Evolutionary conservation across 2,797 vertebrate species (phyloP).

Genomic region (Taenioides sp.): DNA sequence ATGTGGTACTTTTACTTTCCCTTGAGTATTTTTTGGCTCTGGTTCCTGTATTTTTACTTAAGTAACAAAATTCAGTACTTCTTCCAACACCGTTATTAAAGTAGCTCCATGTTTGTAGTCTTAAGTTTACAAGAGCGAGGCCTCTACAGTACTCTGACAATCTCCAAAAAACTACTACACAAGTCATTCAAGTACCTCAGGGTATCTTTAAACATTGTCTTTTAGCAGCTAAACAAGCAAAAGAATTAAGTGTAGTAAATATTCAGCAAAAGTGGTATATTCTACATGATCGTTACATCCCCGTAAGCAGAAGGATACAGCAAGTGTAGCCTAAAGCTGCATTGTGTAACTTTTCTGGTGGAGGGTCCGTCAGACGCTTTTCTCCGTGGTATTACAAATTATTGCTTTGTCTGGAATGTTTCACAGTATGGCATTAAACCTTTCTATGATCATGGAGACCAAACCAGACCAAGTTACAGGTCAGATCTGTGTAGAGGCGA

Average conservation of each 20-base stretch:
- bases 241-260: slow-evolving; percentile 15
- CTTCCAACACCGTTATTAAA: not conserved
- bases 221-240: slow-evolving; percentile 8
- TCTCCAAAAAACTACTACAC: slow-evolving; percentile 32
- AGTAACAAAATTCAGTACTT: no score
- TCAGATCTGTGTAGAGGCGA: no score
- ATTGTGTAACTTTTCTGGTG: no score
- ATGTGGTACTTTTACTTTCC: no score
- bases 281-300: slow-evolving; percentile 20
- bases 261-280: slow-evolving; percentile 13
- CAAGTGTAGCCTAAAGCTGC: not conserved
- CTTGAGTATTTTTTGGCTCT: no score
- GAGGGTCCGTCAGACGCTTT: no score
- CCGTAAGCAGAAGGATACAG: slow-evolving; percentile 4
- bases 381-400: no score
- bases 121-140: not conserved
- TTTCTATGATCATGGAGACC: no score
- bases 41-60: no score
- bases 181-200: slow-evolving; percentile 70
- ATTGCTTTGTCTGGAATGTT: no score
- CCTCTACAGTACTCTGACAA: slow-evolving; percentile 73
- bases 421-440: no score
- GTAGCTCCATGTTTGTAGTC: not conserved
- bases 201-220: slow-evolving; percentile 19
- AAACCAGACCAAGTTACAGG: no score